These are phyloP conservation scores for Heliocidaris tuberculata DNA, from an alignment of 35 echinoderm and acorn worm genomes.

Conservation along the genomic window DNA sequence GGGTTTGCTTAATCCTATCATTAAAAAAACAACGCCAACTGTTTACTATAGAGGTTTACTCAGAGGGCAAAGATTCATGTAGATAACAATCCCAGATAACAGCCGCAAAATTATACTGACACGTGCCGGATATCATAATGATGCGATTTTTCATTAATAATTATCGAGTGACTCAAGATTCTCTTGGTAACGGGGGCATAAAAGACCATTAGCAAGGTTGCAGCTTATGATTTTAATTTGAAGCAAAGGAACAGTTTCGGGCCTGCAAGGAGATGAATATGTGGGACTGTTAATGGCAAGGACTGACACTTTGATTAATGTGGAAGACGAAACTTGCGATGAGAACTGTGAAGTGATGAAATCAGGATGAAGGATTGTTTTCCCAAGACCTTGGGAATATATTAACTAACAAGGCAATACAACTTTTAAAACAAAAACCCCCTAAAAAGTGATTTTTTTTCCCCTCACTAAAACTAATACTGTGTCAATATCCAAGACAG, in stretches of 20 bases:
- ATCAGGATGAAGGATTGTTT: background rate
- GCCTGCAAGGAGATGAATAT: background rate
- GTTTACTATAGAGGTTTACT: background rate
- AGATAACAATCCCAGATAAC: background rate
- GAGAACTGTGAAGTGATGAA: background rate
- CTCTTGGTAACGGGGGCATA: conserved; percentile 14
- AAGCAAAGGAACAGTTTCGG: background rate
- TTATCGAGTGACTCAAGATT: background rate
- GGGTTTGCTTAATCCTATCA: background rate
- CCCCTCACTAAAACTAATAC: too few relatives aligned
- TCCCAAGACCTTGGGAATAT: background rate
- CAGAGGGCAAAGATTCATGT: background rate
- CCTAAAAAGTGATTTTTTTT: too few relatives aligned
- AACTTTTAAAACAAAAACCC: background rate
- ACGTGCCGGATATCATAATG: conserved; percentile 14
- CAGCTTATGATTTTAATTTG: background rate
- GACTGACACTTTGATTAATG: background rate
- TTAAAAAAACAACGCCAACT: background rate
- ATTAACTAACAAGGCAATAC: background rate
- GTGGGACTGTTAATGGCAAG: background rate
- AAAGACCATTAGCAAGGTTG: background rate
- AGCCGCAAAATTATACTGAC: background rate
- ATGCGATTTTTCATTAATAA: conserved; percentile 14
- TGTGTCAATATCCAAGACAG: too few relatives aligned
- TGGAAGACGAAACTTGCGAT: background rate